Conservation (phyloP, 2,888 invertebrate species). For the Dorcus parallelipipedus region DNA sequence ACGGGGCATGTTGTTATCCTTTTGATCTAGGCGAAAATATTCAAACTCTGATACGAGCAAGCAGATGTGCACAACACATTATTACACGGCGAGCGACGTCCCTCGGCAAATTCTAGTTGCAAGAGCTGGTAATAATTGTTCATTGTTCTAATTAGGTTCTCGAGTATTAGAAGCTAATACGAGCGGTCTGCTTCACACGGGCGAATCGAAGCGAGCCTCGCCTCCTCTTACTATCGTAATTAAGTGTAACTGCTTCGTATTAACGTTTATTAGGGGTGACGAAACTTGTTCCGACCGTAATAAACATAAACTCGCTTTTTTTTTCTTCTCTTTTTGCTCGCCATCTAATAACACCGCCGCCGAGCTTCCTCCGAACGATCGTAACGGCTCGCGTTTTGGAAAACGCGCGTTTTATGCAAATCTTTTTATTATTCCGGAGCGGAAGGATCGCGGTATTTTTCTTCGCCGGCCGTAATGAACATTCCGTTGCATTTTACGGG, state of each 20-base stretch:
- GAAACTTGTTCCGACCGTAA: neutral
- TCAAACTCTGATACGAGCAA: conserved; percentile 8
- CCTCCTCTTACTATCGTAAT: neutral
- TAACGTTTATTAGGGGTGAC: neutral
- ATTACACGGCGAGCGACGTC: conserved; percentile 20
- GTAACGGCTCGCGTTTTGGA: too few species aligned
- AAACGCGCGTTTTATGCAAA: too few species aligned
- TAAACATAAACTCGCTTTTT: neutral
- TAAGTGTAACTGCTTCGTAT: neutral
- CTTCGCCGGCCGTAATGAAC: too few species aligned
- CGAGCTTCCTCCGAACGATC: too few species aligned
- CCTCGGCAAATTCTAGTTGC: conserved; percentile 26
- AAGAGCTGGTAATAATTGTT: conserved; percentile 27
- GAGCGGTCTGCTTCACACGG: conserved; percentile 3
- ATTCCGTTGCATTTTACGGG: too few species aligned
- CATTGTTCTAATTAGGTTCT: conserved; percentile 30
- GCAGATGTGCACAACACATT: conserved; percentile 21
- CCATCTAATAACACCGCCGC: too few species aligned
- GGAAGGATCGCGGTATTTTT: too few species aligned
- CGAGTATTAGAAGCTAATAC: conserved; percentile 22
- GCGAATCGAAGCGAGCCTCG: neutral
- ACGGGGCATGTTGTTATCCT: neutral
- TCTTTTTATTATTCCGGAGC: too few species aligned
- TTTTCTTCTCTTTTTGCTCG: too few species aligned
- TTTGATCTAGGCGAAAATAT: too few species aligned